Percentiles rank a stretch among this genome's conserved stretches.
Evolutionary conservation across 2,113 vertebrate species (phyloP).

Genomic region (Laterallus jamaicensis): DNA sequence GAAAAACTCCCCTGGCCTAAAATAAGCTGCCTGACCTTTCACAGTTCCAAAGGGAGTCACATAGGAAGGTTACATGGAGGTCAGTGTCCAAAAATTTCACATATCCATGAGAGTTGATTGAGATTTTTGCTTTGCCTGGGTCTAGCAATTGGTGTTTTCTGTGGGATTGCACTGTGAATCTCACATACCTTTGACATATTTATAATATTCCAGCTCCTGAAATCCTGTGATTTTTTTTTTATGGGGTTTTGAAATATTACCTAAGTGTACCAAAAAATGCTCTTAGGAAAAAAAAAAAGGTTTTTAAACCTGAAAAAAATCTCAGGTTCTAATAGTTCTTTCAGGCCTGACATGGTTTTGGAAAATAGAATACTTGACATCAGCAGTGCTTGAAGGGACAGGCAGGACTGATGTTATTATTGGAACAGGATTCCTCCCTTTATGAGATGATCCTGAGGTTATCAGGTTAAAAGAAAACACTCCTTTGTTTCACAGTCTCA

Average conservation of each 20-base stretch:
- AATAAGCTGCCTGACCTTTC: background rate
- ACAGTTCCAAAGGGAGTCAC: background rate
- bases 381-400: background rate
- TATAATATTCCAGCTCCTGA: background rate
- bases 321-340: background rate
- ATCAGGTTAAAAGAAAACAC: background rate
- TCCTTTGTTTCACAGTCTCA: background rate
- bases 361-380: background rate
- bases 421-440: background rate
- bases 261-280: background rate
- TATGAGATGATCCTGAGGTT: background rate
- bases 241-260: background rate
- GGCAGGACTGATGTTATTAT: background rate
- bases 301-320: background rate
- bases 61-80: background rate
- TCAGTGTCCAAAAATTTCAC: background rate
- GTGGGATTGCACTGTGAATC: background rate
- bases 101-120: background rate
- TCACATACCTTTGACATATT: background rate
- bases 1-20: background rate
- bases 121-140: background rate
- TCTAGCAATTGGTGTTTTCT: background rate
- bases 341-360: background rate
- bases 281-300: background rate
- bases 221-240: background rate